Evolutionary conservation across 2,888 invertebrate species (phyloP), one percentile per base, ranked within the genome.

Genomic region (Pachycephus smyrnensis): DNA sequence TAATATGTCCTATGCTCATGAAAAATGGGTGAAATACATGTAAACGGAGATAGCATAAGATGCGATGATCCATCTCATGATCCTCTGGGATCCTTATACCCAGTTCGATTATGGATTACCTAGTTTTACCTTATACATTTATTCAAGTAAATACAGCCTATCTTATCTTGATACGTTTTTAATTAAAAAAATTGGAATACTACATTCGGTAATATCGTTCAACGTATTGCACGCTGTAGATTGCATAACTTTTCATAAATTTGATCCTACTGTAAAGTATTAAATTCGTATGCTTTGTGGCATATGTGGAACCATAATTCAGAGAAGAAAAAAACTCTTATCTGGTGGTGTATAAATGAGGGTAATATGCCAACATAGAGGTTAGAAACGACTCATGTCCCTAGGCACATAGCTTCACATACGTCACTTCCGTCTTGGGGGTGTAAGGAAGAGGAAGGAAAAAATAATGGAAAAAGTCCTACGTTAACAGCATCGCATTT

Each of bases 261-360:
- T 55, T 55, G 23, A 55, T 55, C 55, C 2, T 23, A 23, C 55
- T 55, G 9, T 55, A 9, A 55, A 23, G 55, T 55, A 55, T 55
- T 55, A 55, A 55, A 55, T 55, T 55, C 55, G 55, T 55, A 55
- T 55, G 55, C 55, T 9, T 55, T 23, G 9, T 55, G 55, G 55
- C 55, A 55, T 55, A 55, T 23, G 55, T 55, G 55, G 55, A 55
- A 6, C 23, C 23, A 6, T 55, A 55, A 55, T 55, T 9, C 23
- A 55, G 23, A 23, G 23, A 3, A 55, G 55, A 55, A 55, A 55
- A 55, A 55, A 81, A 80, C 75, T 81, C 81, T 84, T 84, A 84
- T 84, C 82, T 80, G 71, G 37, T 79, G 77, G 80, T 76, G 78
- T 84, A 83, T 82, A 81, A 84, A 84, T 84, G 83, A 79, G 80